Evolutionary conservation across 1,140 invertebrate species (phyloP), one percentile per base, ranked within the genome.

Genomic region (Drosophila gunungcola): DNA sequence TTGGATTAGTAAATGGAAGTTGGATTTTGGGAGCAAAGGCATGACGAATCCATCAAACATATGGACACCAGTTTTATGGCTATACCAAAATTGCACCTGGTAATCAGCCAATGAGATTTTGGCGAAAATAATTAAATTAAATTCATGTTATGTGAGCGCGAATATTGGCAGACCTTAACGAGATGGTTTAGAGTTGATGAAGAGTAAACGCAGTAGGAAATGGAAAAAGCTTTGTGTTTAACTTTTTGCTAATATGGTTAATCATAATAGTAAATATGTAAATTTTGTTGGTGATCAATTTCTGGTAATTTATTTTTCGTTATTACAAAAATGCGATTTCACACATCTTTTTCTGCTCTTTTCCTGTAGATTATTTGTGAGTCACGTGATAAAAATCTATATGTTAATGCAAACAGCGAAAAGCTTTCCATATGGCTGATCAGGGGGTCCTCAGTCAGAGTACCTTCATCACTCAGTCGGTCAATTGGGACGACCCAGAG

Each of bases 391-490:
- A 38, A 46, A 67, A 41, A 48, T 36, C 27, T 42, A 68, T 41
- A 69, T 70, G 52, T 41, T 56, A 56, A 70, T 69, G 39, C 34
- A 55, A 21, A 9, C 29, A 54, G 42, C 42, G 4, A 32, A 68
- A 48, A 36, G 51, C 49, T 34, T 38, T 46, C 29, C 25, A 60
- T 60, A 58, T 32, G 21, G 62, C 12, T 10, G 5, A 65, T 13
- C 39, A 34, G 16, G 29, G 38, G 51, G 9, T 16, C 4, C 45
- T 34, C 13, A 32, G 39, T 32, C 39, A 45, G 38, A 13, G 46
- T 4, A 21, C 27, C 29, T 9, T 60, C 76, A 72, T 70, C 69
- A 72, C 48, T 73, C 55, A 62, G 49, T 45, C 27, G 29, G 34
- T 29, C 65, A 49, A 63, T 45, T 45, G 38, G 45, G 34, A 2